Evolutionary conservation across 2,797 vertebrate species (phyloP), one percentile per base, ranked within the genome.

Genomic region (Pseudochromis fuscus): DNA sequence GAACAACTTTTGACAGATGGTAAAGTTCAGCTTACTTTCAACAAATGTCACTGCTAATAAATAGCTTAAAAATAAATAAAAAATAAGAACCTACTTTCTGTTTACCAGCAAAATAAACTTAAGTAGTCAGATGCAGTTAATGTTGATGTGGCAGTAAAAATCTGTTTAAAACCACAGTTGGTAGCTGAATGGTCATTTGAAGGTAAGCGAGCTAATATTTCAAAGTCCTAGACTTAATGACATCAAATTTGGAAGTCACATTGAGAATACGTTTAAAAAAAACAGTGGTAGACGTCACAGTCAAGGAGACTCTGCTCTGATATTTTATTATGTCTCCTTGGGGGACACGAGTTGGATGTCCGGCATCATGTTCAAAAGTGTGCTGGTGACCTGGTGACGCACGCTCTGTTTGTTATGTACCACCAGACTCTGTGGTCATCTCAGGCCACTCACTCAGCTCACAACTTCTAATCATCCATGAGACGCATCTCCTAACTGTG

Each of bases 341-440:
- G 40, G 69, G 75, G 75, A 46, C 73, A 71, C 31, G 25, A 58
- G 27, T 50, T 52, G 2, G 49, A 68, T 30, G 55, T 60, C 53
- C n/a, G 48, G 3, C 60, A 53, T 53, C n/a, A 53, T 72, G 27
- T 61, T 48, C 28, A 73, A 62, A 80, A 57, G 59, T 50, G 51
- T 57, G 75, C 63, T 67, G 67, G 73, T 62, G 3, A 2, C 55
- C 67, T 66, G 63, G 46, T 46, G 70, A 86, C 37, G 7, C 64
- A 27, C 12, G 46, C 46, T 37, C 9, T 49, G 65, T 90, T 87
- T 74, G 69, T 68, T 77, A 89, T 86, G 82, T 88, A 53, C 56
- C 56, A 52, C 70, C 63, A 72, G 77, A 72, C 73, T 60, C 67
- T 35, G 15, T 58, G 58, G 85, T 89, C 89, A 90, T 90, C 88